Conservation (phyloP, 2,888 invertebrate genomes). For the Pristionchus arcanus region DNA sequence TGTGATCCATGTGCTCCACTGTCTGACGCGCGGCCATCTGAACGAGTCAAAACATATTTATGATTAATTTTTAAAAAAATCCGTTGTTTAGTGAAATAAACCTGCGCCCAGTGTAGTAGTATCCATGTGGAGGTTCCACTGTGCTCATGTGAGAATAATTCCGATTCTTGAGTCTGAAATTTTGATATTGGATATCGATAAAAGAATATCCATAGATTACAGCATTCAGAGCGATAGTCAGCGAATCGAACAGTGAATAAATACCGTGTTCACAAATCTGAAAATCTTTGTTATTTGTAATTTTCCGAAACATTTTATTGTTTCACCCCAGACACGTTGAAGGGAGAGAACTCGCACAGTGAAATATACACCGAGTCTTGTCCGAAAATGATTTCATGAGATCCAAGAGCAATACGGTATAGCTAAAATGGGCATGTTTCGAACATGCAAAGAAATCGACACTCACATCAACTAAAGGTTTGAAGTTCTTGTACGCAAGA, state of each 20-base stretch:
- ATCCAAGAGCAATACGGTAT: background rate
- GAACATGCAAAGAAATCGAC: background rate
- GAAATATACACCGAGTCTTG: background rate
- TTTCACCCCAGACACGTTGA: background rate
- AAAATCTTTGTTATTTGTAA: background rate
- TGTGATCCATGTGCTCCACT: background rate
- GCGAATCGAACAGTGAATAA: background rate
- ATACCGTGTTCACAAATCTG: background rate
- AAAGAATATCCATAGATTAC: background rate
- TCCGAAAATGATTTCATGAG: background rate
- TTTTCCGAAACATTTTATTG: background rate
- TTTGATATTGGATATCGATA: background rate
- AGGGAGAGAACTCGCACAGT: background rate
- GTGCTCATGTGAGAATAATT: background rate
- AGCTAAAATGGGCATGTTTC: background rate
- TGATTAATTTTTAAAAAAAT: background rate
- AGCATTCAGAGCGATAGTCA: background rate
- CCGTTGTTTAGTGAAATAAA: no score
- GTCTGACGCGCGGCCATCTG: background rate
- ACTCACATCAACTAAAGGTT: background rate
- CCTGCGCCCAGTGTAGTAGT: background rate
- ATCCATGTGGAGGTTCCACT: background rate
- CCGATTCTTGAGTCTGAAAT: background rate
- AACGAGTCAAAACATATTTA: no score
- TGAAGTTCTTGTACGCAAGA: background rate